Evolutionary conservation across 2,113 vertebrate genomes (phyloP).

Genomic region (Potamarius usumacintae): DNA sequence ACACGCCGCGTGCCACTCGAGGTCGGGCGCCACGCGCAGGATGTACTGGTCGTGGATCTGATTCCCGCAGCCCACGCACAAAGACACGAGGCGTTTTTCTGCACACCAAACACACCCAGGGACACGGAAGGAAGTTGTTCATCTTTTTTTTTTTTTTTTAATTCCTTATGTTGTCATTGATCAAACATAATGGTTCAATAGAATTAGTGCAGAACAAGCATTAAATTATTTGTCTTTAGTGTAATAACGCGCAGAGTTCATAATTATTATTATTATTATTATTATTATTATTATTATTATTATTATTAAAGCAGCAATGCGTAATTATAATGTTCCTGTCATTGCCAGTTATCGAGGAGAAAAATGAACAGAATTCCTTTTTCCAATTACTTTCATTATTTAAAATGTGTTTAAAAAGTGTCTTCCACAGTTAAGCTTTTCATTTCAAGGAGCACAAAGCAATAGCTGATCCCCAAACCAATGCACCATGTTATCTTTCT

Average conservation of each 20-base stretch:
- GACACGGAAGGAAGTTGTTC: not conserved
- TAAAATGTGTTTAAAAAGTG: not conserved
- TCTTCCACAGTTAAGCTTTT: not conserved
- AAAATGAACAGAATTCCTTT: not conserved
- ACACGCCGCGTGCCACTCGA: slow-evolving; percentile 99
- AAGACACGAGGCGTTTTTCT: slow-evolving; percentile 97
- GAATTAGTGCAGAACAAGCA: not conserved
- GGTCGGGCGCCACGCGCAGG: slow-evolving; percentile 96
- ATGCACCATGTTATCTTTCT: not conserved
- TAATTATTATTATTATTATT: too few relatives aligned
- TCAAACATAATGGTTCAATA: not conserved
- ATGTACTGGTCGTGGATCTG: slow-evolving; percentile 99
- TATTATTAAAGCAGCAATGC: not conserved
- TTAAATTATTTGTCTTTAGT: not conserved
- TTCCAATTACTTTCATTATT: not conserved
- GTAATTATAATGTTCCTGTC: not conserved
- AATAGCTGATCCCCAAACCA: not conserved
- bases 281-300: not conserved
- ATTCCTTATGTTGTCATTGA: not conserved
- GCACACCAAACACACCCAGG: slow-evolving; percentile 74
- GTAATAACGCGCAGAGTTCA: not conserved
- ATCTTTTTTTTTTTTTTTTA: not conserved
- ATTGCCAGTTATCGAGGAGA: not conserved
- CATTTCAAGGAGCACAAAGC: not conserved
- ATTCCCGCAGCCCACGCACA: slow-evolving; percentile 99